Evolutionary conservation across 2,113 vertebrate genomes (phyloP), one percentile per base, ranked within the genome.

Genomic region (Clinocottus analis): DNA sequence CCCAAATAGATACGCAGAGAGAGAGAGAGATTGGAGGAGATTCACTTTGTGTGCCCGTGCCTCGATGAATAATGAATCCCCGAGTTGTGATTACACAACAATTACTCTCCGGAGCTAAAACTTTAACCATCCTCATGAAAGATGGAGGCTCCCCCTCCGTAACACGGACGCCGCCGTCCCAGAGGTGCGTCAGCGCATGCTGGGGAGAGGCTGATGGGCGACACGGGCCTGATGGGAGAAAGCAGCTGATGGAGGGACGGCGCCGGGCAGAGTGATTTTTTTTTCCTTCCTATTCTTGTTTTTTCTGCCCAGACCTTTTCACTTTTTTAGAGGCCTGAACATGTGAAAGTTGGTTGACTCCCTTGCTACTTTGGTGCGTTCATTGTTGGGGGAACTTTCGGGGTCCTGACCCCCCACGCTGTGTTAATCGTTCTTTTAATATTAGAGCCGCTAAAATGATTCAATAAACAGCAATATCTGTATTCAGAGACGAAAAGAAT

Each of bases 71-170:
- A 91, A 89, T 91, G 71, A 89, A 90, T 85, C 55, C 72, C 59
- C 51, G 51, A 75, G 85, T 91, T 88, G 72, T 84, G 85, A 92
- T 89, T 89, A 87, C 89, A 92, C 85, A 93, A 90, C 90, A 91
- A 91, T 87, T 87, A 91, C 84, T 92, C 80, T 88, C 83, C 37
- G 41, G 77, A 86, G 77, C 77, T 90, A 65, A 91, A 91, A 89
- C 69, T 87, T 89, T 87, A 91, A 86, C 85, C 85, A 89, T 63
- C 59, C 72, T 80, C 71, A 82, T 86, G 66, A 86, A 91, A 89
- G 59, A 93, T 86, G 76, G 25, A 87, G 74, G 53, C 53, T 56
- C 27, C 39, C 61, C 78, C 56, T 86, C 79, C 78, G 78, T 83
- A 84, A 87, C 72, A 66, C 35, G 27, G 59, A 37, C 76, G 7